Base-by-base conservation (phyloP, 1,140 invertebrate species). In the Trissolcus basalis region DNA sequence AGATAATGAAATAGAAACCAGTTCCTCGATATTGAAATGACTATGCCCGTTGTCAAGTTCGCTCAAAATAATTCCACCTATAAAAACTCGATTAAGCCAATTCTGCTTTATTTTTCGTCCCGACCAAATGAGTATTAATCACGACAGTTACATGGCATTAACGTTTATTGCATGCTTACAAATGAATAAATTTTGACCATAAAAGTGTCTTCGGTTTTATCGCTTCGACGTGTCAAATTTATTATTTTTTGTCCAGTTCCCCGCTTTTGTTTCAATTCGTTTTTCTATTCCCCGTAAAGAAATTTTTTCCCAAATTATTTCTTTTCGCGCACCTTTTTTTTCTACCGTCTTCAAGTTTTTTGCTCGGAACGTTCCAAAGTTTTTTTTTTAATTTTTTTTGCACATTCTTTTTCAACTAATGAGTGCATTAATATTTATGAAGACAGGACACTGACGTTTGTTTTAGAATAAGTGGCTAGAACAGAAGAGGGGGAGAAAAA, bases 41-140 rank as follows among this genome's bases (percentile, higher is more conserved):
- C 27, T 50, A n/a, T n/a, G 4, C n/a, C 19, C 49, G 49, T 50
- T 41, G 63, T 63, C 63, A 33, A 16, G 51, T 50, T 63, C 36
- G 41, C 43, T 56, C 19, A 6, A 74, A 67, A 74, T 68, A 68
- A 74, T 63, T 63, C 43, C 47, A n/a, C 16, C 51, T 35, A 58
- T 74, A 68, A 74, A 74, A 74, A 74, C 12, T 19, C 71, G 44
- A 74, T 74, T 63, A 68, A 58, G 56, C 39, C 45, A 59, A 74
- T 61, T 61, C 35, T 56, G 45, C n/a, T 68, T 50, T 74, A 63
- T 68, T 68, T 68, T 74, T 74, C 51, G 53, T 74, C 15, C 12
- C 39, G n/a, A 3, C 19, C 53, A 51, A 68, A 73, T 58, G 47
- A 63, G 61, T 43, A 74, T 74, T 74, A 74, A 74, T 74, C 63